These are phyloP conservation scores for Platorchestia sp. DNA, from an alignment of 1,140 invertebrate genomes.

Conservation along the genomic window DNA sequence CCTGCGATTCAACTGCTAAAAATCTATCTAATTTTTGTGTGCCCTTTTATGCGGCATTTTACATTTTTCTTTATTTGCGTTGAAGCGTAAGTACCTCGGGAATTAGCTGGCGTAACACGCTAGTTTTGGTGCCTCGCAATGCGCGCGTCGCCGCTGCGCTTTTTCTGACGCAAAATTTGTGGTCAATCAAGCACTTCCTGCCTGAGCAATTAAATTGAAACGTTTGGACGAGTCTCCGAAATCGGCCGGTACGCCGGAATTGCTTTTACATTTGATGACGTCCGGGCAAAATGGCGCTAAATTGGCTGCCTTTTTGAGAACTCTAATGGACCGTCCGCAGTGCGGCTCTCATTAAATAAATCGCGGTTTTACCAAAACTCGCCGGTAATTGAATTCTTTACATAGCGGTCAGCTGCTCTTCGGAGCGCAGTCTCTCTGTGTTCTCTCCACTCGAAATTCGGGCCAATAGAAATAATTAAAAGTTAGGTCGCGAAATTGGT, in stretches of 20 bases:
- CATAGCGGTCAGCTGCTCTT: not conserved
- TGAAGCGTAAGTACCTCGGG: not conserved
- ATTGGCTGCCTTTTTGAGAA: conserved; percentile 39
- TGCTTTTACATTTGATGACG: conserved; percentile 27
- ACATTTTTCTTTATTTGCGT: not conserved
- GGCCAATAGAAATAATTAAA: not conserved
- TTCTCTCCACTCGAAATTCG: not conserved
- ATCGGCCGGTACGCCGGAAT: conserved; percentile 1
- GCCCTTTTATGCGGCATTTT: no score
- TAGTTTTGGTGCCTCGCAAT: not conserved
- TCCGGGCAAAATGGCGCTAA: conserved; percentile 19
- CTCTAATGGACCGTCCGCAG: conserved; percentile 35
- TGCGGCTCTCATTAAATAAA: conserved; percentile 42
- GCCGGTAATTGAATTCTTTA: conserved; percentile 10
- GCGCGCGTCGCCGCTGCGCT: not conserved
- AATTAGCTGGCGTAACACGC: not conserved
- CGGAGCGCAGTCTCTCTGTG: not conserved
- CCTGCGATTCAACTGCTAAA: not conserved
- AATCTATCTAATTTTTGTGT: no score
- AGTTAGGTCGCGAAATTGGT: not conserved
- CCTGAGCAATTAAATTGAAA: conserved; percentile 23
- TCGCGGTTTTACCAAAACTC: conserved; percentile 9
- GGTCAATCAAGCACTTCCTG: conserved; percentile 42
- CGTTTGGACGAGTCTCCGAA: conserved; percentile 36
- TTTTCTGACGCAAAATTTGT: conserved; percentile 1